phyloP scores from a whole-genome alignment of 2,113 vertebrate species.

The Dromaius novaehollandiae region DNA sequence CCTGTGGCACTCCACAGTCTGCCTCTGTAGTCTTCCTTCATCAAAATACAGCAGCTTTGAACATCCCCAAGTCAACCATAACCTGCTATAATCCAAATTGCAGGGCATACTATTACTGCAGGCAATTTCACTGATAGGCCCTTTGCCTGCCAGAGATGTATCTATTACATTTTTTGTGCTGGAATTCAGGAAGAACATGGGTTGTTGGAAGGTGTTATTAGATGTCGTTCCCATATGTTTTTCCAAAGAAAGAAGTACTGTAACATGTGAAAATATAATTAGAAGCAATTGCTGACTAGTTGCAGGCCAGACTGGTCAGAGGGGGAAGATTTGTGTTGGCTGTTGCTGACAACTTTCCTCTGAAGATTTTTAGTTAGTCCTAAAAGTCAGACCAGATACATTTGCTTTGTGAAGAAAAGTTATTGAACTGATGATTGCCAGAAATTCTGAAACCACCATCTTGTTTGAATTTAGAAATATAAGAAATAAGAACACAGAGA shows the following conservation, averaged over 20 bases:
- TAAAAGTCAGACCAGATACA: neutral
- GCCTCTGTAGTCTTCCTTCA: neutral
- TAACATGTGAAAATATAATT: neutral
- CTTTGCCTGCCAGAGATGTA: neutral
- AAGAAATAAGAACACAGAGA: neutral
- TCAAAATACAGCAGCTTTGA: neutral
- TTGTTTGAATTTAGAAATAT: neutral
- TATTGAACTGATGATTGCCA: neutral
- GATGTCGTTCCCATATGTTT: neutral
- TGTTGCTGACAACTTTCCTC: neutral
- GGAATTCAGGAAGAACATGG: neutral
- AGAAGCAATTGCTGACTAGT: neutral
- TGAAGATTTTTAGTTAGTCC: neutral
- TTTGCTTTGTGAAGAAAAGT: neutral
- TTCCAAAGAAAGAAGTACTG: neutral
- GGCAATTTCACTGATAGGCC: neutral
- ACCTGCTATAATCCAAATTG: neutral
- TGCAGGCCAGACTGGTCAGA: neutral
- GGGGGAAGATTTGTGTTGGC: neutral
- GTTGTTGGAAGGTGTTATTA: neutral
- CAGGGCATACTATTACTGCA: neutral
- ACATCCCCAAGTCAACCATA: neutral
- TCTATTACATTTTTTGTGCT: neutral
- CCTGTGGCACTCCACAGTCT: neutral
- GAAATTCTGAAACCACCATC: neutral